A percentile compares a stretch with the other conserved stretches of the same genome.
Conservation (phyloP, 2,888 invertebrate species). For the Tachystola acroxantha region DNA sequence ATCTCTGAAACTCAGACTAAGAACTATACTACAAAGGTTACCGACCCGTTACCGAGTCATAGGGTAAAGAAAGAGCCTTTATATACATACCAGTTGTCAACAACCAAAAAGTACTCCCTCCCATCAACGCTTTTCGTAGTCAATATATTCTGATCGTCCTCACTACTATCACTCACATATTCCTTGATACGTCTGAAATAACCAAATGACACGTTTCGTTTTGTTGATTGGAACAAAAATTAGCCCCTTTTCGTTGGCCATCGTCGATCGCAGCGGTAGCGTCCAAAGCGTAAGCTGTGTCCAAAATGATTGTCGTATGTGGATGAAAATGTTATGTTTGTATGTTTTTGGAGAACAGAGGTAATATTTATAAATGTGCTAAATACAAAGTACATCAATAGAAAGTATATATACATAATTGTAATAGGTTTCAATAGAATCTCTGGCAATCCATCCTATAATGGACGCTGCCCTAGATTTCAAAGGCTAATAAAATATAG, state of each 20-base stretch:
- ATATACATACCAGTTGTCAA: slow-evolving; percentile 61
- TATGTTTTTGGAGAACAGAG: too few relatives aligned
- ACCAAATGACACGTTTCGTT: slow-evolving; percentile 22
- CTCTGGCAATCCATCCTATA: too few relatives aligned
- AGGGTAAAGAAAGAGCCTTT: background rate
- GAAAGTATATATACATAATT: too few relatives aligned
- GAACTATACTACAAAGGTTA: too few relatives aligned
- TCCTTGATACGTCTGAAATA: slow-evolving; percentile 65
- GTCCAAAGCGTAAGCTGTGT: slow-evolving; percentile 10
- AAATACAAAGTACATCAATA: too few relatives aligned
- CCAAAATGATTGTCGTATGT: slow-evolving; percentile 1
- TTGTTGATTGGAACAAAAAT: slow-evolving; percentile 3
- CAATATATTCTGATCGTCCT: slow-evolving; percentile 45
- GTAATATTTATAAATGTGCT: too few relatives aligned
- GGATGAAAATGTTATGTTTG: too few relatives aligned
- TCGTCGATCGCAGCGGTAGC: slow-evolving; percentile 2
- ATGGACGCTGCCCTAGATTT: too few relatives aligned
- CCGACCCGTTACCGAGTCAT: too few relatives aligned
- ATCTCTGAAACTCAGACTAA: too few relatives aligned
- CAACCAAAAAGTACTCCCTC: slow-evolving; percentile 59
- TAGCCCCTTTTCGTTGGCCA: slow-evolving; percentile 9
- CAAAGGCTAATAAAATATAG: too few relatives aligned
- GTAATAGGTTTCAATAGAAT: too few relatives aligned
- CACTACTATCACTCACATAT: slow-evolving; percentile 64
- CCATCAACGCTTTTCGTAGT: slow-evolving; percentile 46